These are phyloP conservation scores for Dermatophagoides farinae DNA, from an alignment of 1,140 invertebrate genomes.

Conservation along the genomic window DNA sequence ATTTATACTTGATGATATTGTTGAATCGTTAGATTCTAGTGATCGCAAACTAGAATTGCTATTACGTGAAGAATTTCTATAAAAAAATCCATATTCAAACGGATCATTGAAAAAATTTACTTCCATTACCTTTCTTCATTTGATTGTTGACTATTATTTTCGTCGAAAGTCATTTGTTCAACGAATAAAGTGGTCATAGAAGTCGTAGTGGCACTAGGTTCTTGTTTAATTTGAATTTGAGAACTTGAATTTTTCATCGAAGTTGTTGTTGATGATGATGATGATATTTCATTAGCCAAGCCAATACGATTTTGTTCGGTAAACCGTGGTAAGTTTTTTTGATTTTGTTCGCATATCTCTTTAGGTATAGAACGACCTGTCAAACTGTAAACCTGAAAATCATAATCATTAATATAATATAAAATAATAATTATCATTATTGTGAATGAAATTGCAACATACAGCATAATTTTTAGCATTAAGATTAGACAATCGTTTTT, in stretches of 20 bases:
- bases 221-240: too few relatives aligned
- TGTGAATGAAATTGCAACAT: not conserved
- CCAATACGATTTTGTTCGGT: conserved; percentile 19
- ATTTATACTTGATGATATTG: not conserved
- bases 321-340: conserved; percentile 17
- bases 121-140: conserved; percentile 3
- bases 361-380: conserved; percentile 54
- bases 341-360: conserved; percentile 46
- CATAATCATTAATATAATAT: not conserved
- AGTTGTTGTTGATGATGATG: too few relatives aligned
- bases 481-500: not conserved
- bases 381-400: conserved; percentile 45
- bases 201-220: not conserved
- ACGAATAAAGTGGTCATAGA: not conserved
- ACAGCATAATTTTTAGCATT: not conserved
- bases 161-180: not conserved
- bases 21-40: not conserved
- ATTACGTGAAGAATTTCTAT: not conserved
- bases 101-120: not conserved
- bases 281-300: not conserved
- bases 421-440: not conserved
- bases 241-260: too few relatives aligned
- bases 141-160: not conserved
- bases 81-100: not conserved
- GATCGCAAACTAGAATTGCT: not conserved